Conservation (phyloP, 2,888 invertebrate genomes). For the Tenthredo mesomela region DNA sequence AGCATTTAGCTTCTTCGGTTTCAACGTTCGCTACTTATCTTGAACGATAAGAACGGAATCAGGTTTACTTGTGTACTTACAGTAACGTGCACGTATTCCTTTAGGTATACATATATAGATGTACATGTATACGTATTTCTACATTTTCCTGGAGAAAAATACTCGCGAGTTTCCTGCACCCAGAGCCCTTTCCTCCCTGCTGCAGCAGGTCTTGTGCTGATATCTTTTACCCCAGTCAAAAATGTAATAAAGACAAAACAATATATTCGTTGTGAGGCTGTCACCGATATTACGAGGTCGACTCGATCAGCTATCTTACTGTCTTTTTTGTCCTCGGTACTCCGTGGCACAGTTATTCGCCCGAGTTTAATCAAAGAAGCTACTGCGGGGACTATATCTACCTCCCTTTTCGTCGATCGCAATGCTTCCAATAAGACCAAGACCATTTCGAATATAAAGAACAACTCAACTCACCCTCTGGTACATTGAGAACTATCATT, state of each 20-base stretch:
- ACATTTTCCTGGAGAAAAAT: neutral
- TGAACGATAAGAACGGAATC: slow-evolving; percentile 32
- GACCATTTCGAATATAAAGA: slow-evolving; percentile 16
- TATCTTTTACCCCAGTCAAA: slow-evolving; percentile 5
- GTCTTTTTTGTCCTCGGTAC: slow-evolving; percentile 24
- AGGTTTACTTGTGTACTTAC: neutral
- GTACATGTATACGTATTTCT: neutral
- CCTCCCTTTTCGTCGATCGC: neutral
- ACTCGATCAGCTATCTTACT: slow-evolving; percentile 23
- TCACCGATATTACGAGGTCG: slow-evolving; percentile 32
- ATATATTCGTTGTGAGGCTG: slow-evolving; percentile 40
- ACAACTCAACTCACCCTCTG: neutral
- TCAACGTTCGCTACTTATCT: neutral
- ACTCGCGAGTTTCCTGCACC: neutral
- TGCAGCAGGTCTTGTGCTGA: neutral
- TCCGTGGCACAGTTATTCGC: slow-evolving; percentile 33
- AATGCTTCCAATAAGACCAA: slow-evolving; percentile 26
- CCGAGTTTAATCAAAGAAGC: slow-evolving; percentile 49
- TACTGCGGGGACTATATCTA: neutral
- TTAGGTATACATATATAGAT: neutral
- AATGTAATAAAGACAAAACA: slow-evolving; percentile 29
- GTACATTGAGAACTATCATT: slow-evolving; percentile 15
- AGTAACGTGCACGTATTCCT: slow-evolving; percentile 1
- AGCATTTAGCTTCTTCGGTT: slow-evolving; percentile 15
- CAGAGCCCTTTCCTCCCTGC: neutral